These are phyloP conservation scores for Melanotaenia maccullochi DNA, from an alignment of 2,797 vertebrate species.

Conservation along the genomic window DNA sequence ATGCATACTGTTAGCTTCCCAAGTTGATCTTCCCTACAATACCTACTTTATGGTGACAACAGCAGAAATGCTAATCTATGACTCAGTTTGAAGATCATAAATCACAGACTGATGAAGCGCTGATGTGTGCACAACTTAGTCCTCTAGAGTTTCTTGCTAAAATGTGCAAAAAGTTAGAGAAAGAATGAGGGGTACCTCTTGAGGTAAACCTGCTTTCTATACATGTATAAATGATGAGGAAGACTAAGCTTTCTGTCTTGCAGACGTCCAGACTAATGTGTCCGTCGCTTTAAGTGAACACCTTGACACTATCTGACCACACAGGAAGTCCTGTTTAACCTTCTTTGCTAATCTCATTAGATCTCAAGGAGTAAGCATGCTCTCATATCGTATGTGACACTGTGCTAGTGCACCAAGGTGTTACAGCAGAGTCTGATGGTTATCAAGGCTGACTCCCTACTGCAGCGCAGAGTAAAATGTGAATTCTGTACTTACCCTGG, in stretches of 20 bases:
- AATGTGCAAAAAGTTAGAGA: conserved; percentile 26
- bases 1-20: conserved; percentile 56
- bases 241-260: background rate
- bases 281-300: conserved; percentile 26
- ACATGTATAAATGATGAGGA: background rate
- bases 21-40: conserved; percentile 65
- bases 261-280: background rate
- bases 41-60: conserved; percentile 54
- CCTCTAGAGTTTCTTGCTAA: conserved; percentile 40
- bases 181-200: conserved; percentile 47
- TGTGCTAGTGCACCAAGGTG: conserved; percentile 55
- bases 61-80: conserved; percentile 61
- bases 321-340: conserved; percentile 57
- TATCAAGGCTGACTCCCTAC: conserved; percentile 59
- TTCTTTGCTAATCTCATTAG: conserved; percentile 69
- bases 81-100: conserved; percentile 55
- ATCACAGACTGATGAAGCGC: conserved; percentile 53
- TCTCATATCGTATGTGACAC: conserved; percentile 51
- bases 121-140: conserved; percentile 47
- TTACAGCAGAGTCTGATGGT: conserved; percentile 50
- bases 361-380: conserved; percentile 55
- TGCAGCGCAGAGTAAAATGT: conserved; percentile 13
- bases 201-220: conserved; percentile 34
- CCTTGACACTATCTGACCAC: conserved; percentile 42
- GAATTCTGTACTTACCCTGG: conserved; percentile 84